A percentile compares a stretch with the other conserved stretches of the same genome.
phyloP scores from a whole-genome alignment of 2,113 vertebrate genomes.

The Rattus rattus region DNA sequence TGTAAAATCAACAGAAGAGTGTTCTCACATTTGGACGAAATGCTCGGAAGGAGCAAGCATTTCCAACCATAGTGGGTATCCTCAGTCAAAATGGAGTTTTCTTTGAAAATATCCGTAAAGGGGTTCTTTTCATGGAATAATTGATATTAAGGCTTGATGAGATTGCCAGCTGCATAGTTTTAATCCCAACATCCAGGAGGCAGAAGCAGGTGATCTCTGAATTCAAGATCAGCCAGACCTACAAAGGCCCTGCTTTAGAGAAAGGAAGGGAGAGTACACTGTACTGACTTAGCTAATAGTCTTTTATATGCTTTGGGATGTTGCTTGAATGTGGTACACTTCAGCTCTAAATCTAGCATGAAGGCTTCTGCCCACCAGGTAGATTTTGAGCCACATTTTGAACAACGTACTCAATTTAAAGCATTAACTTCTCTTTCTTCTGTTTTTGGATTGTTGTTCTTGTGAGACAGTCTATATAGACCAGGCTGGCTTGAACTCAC shows the following conservation, averaged over 20 bases:
- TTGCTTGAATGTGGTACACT: not conserved
- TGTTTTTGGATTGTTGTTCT: not conserved
- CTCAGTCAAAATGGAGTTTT: constrained; percentile 40
- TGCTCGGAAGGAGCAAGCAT: not conserved
- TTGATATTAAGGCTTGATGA: constrained; percentile 8
- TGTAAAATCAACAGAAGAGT: not conserved
- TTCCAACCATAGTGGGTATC: not conserved
- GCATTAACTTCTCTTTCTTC: not conserved
- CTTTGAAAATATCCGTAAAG: constrained; percentile 44
- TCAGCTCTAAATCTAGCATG: not conserved
- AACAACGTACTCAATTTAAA: constrained; percentile 28
- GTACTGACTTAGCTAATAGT: not conserved
- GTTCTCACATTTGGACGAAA: not conserved
- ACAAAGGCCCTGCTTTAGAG: not conserved
- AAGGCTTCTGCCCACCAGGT: not conserved
- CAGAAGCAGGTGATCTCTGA: not conserved
- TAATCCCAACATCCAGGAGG: not conserved
- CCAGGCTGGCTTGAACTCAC: not conserved
- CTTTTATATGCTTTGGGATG: not conserved
- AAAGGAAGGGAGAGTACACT: not conserved
- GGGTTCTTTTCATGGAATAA: constrained; percentile 35
- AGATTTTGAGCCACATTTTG: constrained; percentile 40
- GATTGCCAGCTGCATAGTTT: not conserved
- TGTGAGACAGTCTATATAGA: not conserved
- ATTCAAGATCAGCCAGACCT: not conserved